Conservation (phyloP, 1,140 invertebrate species). For the Calephelis virginiensis region DNA sequence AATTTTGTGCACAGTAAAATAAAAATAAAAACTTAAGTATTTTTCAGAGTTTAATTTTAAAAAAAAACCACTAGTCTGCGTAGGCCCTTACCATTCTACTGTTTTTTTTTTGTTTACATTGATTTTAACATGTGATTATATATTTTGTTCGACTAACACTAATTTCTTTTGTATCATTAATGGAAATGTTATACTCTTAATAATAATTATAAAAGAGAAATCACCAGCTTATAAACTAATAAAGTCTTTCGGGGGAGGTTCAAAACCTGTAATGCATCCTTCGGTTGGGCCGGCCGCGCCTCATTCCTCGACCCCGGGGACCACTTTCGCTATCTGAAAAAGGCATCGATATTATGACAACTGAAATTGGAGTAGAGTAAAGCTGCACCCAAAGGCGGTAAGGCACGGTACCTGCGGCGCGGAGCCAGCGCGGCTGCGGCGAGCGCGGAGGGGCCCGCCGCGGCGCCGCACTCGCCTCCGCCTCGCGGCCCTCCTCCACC, state of each 20-base stretch:
- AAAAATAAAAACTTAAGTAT: too few species aligned
- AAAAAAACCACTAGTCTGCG: too few species aligned
- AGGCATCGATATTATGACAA: background rate
- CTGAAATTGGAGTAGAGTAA: background rate
- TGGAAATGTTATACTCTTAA: conserved; percentile 8
- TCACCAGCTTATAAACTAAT: conserved; percentile 45
- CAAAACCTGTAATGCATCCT: conserved; percentile 39
- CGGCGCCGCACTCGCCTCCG: conserved; percentile 80
- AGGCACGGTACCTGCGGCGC: conserved; percentile 57
- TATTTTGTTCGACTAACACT: conserved; percentile 7
- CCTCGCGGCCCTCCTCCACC: conserved; percentile 83
- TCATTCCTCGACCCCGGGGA: conserved; percentile 55
- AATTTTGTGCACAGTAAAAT: too few species aligned
- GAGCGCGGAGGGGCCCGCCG: conserved; percentile 33
- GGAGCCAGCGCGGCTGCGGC: conserved; percentile 54
- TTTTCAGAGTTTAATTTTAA: too few species aligned
- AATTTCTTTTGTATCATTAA: background rate
- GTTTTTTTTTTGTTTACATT: background rate
- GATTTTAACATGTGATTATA: background rate
- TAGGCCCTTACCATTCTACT: too few species aligned
- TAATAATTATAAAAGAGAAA: conserved; percentile 4
- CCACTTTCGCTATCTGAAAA: conserved; percentile 65
- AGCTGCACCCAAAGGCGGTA: too few species aligned
- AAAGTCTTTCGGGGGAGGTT: conserved; percentile 33
- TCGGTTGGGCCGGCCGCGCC: conserved; percentile 53